These are phyloP conservation scores for Pantherophis guttatus DNA, from an alignment of 2,113 vertebrate species.

Conservation along the genomic window DNA sequence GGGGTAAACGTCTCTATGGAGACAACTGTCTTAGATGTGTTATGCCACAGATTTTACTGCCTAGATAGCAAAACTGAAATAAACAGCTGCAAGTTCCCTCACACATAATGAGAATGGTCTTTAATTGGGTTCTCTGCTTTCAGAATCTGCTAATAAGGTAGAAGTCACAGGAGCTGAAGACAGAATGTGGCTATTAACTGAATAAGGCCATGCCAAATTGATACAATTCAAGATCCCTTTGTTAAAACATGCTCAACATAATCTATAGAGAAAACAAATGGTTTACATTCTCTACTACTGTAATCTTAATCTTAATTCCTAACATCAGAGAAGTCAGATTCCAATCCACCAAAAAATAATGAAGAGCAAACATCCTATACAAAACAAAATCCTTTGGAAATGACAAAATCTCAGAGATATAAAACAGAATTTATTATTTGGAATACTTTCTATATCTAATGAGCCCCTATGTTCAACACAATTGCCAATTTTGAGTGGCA, in stretches of 20 bases:
- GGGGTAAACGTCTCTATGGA: conserved; percentile 11
- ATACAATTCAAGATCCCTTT: background rate
- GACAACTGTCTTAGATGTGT: background rate
- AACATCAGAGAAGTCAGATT: background rate
- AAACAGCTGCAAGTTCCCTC: background rate
- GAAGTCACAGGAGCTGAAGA: background rate
- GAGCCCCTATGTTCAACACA: background rate
- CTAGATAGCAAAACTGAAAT: conserved; percentile 3
- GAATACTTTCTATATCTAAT: background rate
- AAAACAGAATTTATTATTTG: background rate
- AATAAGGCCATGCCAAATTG: background rate
- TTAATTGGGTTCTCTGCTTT: conserved; percentile 1
- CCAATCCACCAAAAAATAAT: background rate
- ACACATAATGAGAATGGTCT: background rate
- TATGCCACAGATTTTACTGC: conserved; percentile 1
- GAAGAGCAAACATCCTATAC: background rate
- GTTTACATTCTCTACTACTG: background rate
- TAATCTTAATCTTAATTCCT: background rate
- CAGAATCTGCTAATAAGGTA: background rate
- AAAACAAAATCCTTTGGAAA: background rate
- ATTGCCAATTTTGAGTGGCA: background rate
- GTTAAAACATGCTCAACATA: background rate
- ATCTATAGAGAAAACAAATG: background rate
- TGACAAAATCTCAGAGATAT: background rate
- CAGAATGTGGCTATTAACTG: background rate